Evolutionary conservation across 2,797 vertebrate genomes (phyloP).

Genomic region (Pogoniulus pusillus): DNA sequence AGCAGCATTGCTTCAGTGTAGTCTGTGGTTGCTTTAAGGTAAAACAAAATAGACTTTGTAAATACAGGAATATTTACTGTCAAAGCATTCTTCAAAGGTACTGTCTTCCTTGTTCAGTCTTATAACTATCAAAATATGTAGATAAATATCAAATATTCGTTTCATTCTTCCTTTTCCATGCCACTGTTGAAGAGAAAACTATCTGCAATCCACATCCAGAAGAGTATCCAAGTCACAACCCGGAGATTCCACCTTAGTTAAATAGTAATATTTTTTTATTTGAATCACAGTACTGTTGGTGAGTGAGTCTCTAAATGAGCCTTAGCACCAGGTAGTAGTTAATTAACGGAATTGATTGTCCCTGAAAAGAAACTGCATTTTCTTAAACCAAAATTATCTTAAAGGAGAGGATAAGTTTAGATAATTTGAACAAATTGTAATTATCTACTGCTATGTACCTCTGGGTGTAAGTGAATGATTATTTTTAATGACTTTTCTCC

Average conservation of each 20-base stretch:
- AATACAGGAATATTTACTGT: neutral
- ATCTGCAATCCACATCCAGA: neutral
- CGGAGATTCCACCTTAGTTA: neutral
- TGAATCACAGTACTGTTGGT: neutral
- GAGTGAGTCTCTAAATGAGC: conserved; percentile 8
- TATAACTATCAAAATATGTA: neutral
- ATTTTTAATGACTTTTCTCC: conserved; percentile 64
- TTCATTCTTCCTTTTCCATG: neutral
- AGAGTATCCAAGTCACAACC: neutral
- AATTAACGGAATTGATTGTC: conserved; percentile 67
- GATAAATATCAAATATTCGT: neutral
- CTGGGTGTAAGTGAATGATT: conserved; percentile 40
- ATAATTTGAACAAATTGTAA: conserved; percentile 52
- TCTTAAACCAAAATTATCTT: conserved; percentile 40
- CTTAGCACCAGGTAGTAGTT: conserved; percentile 34
- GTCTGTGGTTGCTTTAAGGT: neutral
- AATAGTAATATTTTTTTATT: conserved; percentile 39
- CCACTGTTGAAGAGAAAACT: neutral
- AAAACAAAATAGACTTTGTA: neutral
- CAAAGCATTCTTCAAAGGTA: neutral
- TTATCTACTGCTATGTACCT: conserved; percentile 59
- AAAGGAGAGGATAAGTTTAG: conserved; percentile 43
- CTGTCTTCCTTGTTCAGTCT: neutral
- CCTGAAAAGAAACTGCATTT: conserved; percentile 24
- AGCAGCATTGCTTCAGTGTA: neutral